A percentile compares a stretch with the other conserved stretches of the same genome.
phyloP scores from a whole-genome alignment of 2,797 vertebrate genomes.

The Adelosebastes latens region DNA sequence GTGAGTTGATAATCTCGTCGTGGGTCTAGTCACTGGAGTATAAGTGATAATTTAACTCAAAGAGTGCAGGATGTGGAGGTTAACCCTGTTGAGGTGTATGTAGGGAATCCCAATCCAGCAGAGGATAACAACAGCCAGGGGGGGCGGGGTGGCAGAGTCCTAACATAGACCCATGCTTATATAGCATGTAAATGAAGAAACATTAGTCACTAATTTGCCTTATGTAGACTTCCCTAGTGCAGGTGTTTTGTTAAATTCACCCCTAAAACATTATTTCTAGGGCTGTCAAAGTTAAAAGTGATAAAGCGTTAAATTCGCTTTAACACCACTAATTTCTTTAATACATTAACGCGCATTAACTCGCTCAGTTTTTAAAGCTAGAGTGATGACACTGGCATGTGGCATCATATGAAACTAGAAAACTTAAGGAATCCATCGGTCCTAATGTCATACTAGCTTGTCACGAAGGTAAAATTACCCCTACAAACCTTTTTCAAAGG shows the following conservation, averaged over 20 bases:
- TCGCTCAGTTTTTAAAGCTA: too few relatives aligned
- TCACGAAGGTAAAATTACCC: too few relatives aligned
- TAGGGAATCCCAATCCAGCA: slow-evolving; percentile 49
- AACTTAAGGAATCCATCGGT: too few relatives aligned
- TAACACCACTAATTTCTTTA: too few relatives aligned
- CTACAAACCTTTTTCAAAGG: too few relatives aligned
- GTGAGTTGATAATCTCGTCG: accelerated
- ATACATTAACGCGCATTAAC: too few relatives aligned
- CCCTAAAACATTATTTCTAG: neutral
- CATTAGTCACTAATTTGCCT: neutral
- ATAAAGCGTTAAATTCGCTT: too few relatives aligned
- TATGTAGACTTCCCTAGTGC: neutral
- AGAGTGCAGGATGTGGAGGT: neutral
- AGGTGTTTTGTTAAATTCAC: neutral
- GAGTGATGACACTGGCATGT: too few relatives aligned
- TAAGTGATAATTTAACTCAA: neutral
- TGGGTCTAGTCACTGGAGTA: accelerated
- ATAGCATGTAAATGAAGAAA: neutral
- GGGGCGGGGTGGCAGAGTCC: neutral
- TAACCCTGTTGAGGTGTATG: neutral
- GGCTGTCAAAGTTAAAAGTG: too few relatives aligned
- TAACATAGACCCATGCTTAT: slow-evolving; percentile 2
- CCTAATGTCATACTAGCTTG: too few relatives aligned
- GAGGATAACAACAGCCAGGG: slow-evolving; percentile 4
- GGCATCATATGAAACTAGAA: too few relatives aligned